These are phyloP conservation scores for Phrynocephalus guinanensis DNA, from an alignment of 2,797 vertebrate genomes.

Conservation along the genomic window DNA sequence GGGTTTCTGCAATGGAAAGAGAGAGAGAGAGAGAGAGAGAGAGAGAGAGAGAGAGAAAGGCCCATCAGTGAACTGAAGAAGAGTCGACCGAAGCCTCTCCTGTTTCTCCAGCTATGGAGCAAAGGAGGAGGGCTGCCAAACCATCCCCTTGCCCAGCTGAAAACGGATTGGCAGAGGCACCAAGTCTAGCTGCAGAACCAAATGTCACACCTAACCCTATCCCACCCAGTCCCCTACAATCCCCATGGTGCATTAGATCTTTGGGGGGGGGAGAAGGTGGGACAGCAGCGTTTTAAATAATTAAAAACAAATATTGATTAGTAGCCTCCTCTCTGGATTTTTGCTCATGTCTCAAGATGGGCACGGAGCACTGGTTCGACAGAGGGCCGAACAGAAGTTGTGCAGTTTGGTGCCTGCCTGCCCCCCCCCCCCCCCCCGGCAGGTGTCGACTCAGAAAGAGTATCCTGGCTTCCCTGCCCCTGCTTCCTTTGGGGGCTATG, in stretches of 20 bases:
- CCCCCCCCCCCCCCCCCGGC: too few relatives aligned
- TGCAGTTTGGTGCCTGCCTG: too few relatives aligned
- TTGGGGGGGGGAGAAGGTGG: too few relatives aligned
- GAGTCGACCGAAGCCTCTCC: too few relatives aligned
- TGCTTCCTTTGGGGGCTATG: too few relatives aligned
- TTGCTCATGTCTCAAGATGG: neutral
- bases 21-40: slow-evolving; percentile 12
- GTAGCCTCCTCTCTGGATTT: neutral
- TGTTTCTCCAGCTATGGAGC: neutral
- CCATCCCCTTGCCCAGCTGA: neutral
- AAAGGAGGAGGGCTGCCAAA: neutral
- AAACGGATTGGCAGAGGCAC: neutral
- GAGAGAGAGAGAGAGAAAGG: neutral
- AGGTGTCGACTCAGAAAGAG: too few relatives aligned
- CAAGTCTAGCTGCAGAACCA: neutral
- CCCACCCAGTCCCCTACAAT: too few relatives aligned
- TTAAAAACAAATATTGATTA: neutral
- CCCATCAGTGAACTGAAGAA: neutral
- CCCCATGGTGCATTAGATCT: too few relatives aligned
- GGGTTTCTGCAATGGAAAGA: slow-evolving; percentile 83
- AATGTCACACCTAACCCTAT: neutral
- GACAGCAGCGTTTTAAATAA: too few relatives aligned
- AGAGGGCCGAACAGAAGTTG: too few relatives aligned
- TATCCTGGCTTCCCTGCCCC: too few relatives aligned
- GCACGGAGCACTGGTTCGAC: too few relatives aligned